Evolutionary conservation across 2,888 invertebrate genomes (phyloP).

Genomic region (Drosophila colorata): DNA sequence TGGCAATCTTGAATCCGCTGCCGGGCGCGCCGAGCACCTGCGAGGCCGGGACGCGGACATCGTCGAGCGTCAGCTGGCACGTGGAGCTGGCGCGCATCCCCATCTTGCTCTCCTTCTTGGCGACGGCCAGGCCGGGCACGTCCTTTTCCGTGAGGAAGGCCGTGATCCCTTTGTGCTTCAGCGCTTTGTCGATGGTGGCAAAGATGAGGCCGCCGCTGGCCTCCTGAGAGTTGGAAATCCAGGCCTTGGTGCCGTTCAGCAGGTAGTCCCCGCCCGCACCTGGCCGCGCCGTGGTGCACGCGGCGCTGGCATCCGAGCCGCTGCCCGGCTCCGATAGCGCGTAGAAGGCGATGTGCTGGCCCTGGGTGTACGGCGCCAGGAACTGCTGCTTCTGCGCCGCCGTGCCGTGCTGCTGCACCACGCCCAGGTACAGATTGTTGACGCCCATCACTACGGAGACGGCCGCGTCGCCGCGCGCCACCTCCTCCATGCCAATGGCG

Average conservation of each 20-base stretch:
- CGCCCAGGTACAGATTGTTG: constrained; percentile 95
- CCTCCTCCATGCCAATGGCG: constrained; percentile 96
- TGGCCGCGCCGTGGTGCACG: constrained; percentile 92
- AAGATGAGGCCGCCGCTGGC: constrained; percentile 93
- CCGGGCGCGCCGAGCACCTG: constrained; percentile 94
- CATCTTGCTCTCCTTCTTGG: constrained; percentile 97
- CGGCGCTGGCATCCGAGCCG: constrained; percentile 97
- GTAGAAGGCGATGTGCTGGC: constrained; percentile 93
- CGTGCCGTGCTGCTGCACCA: constrained; percentile 91
- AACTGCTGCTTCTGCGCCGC: constrained; percentile 92
- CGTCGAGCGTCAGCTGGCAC: constrained; percentile 95
- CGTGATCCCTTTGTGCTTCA: constrained; percentile 92
- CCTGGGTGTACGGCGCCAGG: constrained; percentile 90
- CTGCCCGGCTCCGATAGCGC: constrained; percentile 97
- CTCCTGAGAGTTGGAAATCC: constrained; percentile 96
- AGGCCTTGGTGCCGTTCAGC: constrained; percentile 95
- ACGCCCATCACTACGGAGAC: constrained; percentile 97
- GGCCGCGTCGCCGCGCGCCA: constrained; percentile 95
- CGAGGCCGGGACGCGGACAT: constrained; percentile 90
- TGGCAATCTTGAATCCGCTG: constrained; percentile 96
- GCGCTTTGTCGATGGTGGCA: constrained; percentile 94
- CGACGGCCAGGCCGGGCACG: constrained; percentile 91
- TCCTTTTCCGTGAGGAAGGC: constrained; percentile 94
- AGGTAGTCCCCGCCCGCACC: constrained; percentile 88
- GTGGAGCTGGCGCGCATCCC: constrained; percentile 94